Percentiles rank a stretch among this genome's conserved stretches.
These are phyloP conservation scores for Oncorhynchus kisutch DNA, from an alignment of 2,113 vertebrate species.

Conservation along the genomic window DNA sequence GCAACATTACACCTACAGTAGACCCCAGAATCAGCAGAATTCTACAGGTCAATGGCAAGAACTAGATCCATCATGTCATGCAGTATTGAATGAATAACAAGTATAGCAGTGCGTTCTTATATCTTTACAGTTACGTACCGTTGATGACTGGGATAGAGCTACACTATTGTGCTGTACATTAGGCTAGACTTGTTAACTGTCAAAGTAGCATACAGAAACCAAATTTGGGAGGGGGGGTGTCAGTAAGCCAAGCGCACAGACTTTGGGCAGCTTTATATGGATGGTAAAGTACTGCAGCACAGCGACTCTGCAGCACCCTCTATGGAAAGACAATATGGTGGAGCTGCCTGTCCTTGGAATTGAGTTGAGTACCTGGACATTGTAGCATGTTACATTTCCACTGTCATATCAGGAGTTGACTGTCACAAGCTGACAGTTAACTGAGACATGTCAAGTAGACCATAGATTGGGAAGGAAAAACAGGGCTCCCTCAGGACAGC, in stretches of 20 bases:
- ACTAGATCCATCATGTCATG: neutral
- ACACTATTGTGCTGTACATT: neutral
- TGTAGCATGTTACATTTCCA: neutral
- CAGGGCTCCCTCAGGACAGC: neutral
- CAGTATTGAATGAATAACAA: neutral
- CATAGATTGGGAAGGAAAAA: neutral
- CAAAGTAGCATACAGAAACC: neutral
- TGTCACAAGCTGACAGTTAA: neutral
- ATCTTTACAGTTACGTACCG: neutral
- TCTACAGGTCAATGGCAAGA: slow-evolving; percentile 4
- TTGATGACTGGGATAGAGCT: neutral
- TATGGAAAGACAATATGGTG: slow-evolving; percentile 6
- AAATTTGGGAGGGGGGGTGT: too few species aligned
- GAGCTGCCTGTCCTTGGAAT: neutral
- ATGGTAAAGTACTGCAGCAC: neutral
- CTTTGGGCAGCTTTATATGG: neutral
- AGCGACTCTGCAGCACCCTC: neutral
- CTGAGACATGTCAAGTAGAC: neutral
- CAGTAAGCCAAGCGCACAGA: too few species aligned
- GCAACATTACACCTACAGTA: slow-evolving; percentile 8
- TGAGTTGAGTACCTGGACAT: neutral
- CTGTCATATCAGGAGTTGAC: neutral
- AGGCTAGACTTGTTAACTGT: neutral
- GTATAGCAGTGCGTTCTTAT: too few species aligned
- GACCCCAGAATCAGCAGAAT: slow-evolving; percentile 44